Evolutionary conservation across 1,140 invertebrate species (phyloP), one percentile per base, ranked within the genome.

Genomic region (Centruroides sculpturatus): DNA sequence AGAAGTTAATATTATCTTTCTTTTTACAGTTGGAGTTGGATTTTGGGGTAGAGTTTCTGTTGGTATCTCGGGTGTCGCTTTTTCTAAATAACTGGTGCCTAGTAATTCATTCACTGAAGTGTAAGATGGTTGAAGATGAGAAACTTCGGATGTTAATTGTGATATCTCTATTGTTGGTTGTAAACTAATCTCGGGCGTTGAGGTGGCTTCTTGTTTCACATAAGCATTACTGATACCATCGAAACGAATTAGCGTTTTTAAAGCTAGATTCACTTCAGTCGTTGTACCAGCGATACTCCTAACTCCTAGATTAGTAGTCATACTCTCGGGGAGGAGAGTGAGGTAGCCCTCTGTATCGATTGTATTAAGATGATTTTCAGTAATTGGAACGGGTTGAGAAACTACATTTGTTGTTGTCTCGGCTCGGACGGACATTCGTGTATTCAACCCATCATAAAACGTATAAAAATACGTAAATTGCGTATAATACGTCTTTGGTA

Each of bases 181-280:
- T 11, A 13, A n/a, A 41, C 41, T 41, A 7, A 46, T 59, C 11
- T 56, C 41, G 35, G 53, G 3, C 12, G 34, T 8, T 13, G 34
- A 46, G 1, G 47, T 7, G 7, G 36, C 12, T 48, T 51, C 12
- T 34, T 11, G 10, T 13, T 36, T 13, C 12, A 23, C 48, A 11
- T 49, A 51, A 36, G 59, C 61, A 57, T 69, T 68, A 10, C 34
- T 57, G 3, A 69, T 46, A 47, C 66, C 65, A 56, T 69, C 68
- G 12, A 72, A 62, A 50, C 69, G 66, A 23, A 72, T 61, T 8
- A 71, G 60, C 5, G 69, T 71, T 41, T 67, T 67, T 7, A 73
- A 67, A 12, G 68, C 68, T 7, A 74, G 60, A 64, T 73, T 73
- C 10, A 73, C 69, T 59, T 70, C 66, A 7, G 72, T 72, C 3